Evolutionary conservation across 2,888 invertebrate genomes (phyloP), one percentile per base, ranked within the genome.

Genomic region (Flabesymbios commensalis): DNA sequence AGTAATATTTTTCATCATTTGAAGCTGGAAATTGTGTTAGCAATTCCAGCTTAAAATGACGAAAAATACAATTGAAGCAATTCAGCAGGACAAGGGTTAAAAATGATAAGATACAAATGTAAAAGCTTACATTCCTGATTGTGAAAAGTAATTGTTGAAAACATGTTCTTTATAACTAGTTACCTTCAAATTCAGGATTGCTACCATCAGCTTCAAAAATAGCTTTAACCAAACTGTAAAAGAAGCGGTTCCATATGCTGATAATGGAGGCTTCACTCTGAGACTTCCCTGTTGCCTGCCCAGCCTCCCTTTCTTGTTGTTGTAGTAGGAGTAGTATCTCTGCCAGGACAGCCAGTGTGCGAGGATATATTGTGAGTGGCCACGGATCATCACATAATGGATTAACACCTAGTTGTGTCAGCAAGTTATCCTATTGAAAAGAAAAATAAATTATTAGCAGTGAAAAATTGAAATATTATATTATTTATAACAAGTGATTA

Each of bases 221-320:
- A 24, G 45, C 24, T 19, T 26, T 29, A 10, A 22, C 22, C 10
- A 49, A 14, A 7, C 7, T 49, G 7, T 49, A 7, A 5, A 26
- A 29, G 22, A 95, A 86, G 77, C 93, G 88, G 80, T 92, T 91
- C 94, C 96, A 95, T 79, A 96, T 93, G 54, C 90, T 90, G 42
- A 94, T 89, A 70, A 94, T 93, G 29, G 90, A 87, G 78, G 92
- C 90, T 69, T 81, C 79, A 45, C 26, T 42, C 24, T 31, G 28
- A n/a, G 33, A 22, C n/a, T 85, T 95, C 24, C 90, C 87, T 78
- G 92, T 90, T n/a, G 85, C 95, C 24, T 90, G 87, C 78, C 92
- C 90, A 5, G 47, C 57, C 10, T 79, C 77, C 7, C 78, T 64
- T 61, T 80, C 79, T 90, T 85, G 70, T 72, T 82, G 81, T 64